phyloP scores from a whole-genome alignment of 2,888 invertebrate genomes.

The Philereme transversata region DNA sequence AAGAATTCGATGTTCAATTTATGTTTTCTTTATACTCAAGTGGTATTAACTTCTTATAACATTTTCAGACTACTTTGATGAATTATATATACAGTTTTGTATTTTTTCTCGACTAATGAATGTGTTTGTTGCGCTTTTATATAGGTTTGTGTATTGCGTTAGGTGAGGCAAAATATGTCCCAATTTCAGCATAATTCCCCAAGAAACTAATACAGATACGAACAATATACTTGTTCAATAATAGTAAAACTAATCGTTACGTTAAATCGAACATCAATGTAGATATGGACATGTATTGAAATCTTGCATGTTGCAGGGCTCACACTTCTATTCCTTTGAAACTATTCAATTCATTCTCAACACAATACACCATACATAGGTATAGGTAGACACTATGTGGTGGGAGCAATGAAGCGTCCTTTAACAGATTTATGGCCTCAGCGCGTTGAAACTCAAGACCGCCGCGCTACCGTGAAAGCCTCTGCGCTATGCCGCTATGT shows the following conservation, averaged over 20 bases:
- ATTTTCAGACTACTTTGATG: too few species aligned
- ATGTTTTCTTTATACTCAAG: not conserved
- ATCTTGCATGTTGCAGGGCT: slow-evolving; percentile 5
- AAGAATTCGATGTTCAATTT: not conserved
- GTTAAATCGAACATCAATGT: too few species aligned
- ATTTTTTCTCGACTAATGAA: too few species aligned
- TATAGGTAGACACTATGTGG: not conserved
- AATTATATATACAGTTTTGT: too few species aligned
- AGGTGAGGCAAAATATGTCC: too few species aligned
- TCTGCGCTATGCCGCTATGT: slow-evolving; percentile 10
- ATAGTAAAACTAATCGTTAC: too few species aligned
- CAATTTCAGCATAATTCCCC: too few species aligned
- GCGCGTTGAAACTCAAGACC: slow-evolving; percentile 32
- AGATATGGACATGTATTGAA: not conserved
- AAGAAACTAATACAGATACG: too few species aligned
- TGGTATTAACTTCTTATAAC: too few species aligned
- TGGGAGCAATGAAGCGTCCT: slow-evolving; percentile 31
- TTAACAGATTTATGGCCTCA: slow-evolving; percentile 39
- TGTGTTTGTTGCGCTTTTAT: too few species aligned
- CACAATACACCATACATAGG: slow-evolving; percentile 15
- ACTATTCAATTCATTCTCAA: slow-evolving; percentile 28
- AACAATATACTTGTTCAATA: too few species aligned
- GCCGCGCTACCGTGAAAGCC: slow-evolving; percentile 24
- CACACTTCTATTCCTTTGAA: slow-evolving; percentile 13
- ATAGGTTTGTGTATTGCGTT: too few species aligned